These are phyloP conservation scores for Amblyopsis hoosieri DNA, from an alignment of 2,797 vertebrate species.

Conservation along the genomic window DNA sequence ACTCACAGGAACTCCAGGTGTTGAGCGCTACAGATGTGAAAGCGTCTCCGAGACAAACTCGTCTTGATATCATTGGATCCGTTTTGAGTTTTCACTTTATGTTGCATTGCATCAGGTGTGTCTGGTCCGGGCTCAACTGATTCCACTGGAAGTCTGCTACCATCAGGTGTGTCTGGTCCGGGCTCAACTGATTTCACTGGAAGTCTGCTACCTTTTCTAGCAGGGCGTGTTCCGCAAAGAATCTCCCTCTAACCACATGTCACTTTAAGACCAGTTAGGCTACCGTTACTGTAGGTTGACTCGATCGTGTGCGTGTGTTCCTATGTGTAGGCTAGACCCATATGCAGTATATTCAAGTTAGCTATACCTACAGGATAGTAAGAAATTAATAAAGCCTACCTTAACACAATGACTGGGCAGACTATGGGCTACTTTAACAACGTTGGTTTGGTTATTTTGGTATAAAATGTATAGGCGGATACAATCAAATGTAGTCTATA, in stretches of 20 bases:
- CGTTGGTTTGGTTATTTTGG: too few species aligned
- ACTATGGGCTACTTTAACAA: too few species aligned
- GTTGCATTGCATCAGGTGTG: constrained; percentile 51
- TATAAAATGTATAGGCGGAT: too few species aligned
- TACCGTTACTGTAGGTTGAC: too few species aligned
- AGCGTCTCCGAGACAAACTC: constrained; percentile 48
- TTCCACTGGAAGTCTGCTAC: constrained; percentile 45
- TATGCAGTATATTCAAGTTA: too few species aligned
- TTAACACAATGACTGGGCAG: too few species aligned
- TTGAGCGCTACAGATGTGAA: constrained; percentile 43
- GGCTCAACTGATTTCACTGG: constrained; percentile 32
- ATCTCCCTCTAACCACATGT: constrained; percentile 21
- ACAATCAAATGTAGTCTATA: not conserved
- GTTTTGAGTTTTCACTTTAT: constrained; percentile 42
- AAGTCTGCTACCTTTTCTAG: constrained; percentile 54
- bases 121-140: constrained; percentile 42
- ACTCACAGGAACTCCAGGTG: constrained; percentile 61
- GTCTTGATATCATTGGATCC: constrained; percentile 66
- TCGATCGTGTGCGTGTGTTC: too few species aligned
- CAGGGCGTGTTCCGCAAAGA: constrained; percentile 74
- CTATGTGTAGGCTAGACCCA: too few species aligned
- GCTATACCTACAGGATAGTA: too few species aligned
- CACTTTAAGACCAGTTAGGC: not conserved
- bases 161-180: constrained; percentile 52
- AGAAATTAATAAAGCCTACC: too few species aligned